A percentile compares a stretch with the other conserved stretches of the same genome.
Evolutionary conservation across 2,888 invertebrate genomes (phyloP).

Genomic region (Leucoma salicis): DNA sequence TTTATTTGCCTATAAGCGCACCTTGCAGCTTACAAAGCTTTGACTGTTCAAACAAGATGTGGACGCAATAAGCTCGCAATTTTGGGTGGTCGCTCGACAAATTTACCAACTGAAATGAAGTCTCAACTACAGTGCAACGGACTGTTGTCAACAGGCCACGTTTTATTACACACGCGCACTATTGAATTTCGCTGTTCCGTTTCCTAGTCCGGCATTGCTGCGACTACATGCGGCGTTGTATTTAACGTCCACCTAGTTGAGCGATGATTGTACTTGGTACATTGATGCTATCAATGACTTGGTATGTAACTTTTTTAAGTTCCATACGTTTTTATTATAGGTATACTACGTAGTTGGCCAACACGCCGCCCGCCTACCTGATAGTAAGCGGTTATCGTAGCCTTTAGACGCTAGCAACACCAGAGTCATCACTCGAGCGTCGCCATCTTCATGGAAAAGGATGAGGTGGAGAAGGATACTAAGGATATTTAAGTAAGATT

Average conservation of each 20-base stretch:
- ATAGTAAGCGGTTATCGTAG: too few relatives aligned
- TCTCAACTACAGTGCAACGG: slow-evolving; percentile 59
- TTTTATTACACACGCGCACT: slow-evolving; percentile 68
- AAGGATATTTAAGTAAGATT: too few relatives aligned
- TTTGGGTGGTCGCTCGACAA: slow-evolving; percentile 70
- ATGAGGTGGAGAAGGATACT: too few relatives aligned
- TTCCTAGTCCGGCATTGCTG: slow-evolving; percentile 43
- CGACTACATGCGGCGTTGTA: slow-evolving; percentile 23
- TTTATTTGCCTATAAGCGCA: slow-evolving; percentile 60
- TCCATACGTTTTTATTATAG: too few relatives aligned
- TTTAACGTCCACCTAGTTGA: too few relatives aligned
- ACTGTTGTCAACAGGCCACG: slow-evolving; percentile 69
- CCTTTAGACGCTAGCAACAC: too few relatives aligned
- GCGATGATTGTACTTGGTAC: slow-evolving; percentile 20
- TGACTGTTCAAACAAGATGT: slow-evolving; percentile 62
- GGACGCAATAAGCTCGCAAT: slow-evolving; percentile 75
- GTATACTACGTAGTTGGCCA: too few relatives aligned
- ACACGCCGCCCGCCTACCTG: too few relatives aligned
- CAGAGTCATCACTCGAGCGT: too few relatives aligned
- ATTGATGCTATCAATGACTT: too few relatives aligned
- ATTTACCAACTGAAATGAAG: slow-evolving; percentile 77
- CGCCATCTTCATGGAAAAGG: too few relatives aligned
- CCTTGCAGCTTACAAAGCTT: slow-evolving; percentile 71
- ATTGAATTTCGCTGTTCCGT: slow-evolving; percentile 64
- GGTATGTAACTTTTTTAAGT: too few relatives aligned